phyloP scores from a whole-genome alignment of 2,113 vertebrate genomes.

The Athene cunicularia region DNA sequence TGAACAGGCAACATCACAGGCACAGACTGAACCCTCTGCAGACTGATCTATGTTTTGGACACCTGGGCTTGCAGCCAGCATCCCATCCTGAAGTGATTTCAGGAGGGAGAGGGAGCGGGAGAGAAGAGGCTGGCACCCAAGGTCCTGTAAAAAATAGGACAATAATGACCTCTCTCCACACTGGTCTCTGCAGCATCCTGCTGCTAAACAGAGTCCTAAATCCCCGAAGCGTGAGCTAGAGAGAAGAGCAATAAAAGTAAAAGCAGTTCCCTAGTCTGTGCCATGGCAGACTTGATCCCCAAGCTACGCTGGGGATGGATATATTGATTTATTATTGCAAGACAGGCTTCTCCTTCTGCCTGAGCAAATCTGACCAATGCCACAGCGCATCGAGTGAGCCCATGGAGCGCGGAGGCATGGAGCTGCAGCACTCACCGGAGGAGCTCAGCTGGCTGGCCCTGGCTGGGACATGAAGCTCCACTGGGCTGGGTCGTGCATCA shows the following conservation, averaged over 20 bases:
- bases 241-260: background rate
- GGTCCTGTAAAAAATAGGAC: background rate
- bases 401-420: fast-evolving
- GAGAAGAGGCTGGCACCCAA: background rate
- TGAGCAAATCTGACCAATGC: background rate
- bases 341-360: background rate
- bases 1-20: background rate
- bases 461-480: slow-evolving; percentile 83
- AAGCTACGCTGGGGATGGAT: fast-evolving
- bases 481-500: slow-evolving; percentile 57
- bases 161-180: background rate
- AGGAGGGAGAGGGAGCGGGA: no score
- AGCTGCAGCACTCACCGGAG: slow-evolving; percentile 63
- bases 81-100: background rate
- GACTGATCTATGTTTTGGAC: background rate
- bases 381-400: fast-evolving
- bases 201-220: background rate
- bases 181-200: background rate
- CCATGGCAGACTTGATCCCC: fast-evolving
- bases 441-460: slow-evolving; percentile 70
- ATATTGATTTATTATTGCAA: background rate
- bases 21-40: background rate
- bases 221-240: background rate
- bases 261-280: fast-evolving
- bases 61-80: background rate